Evolutionary conservation across 2,888 invertebrate genomes (phyloP), one percentile per base, ranked within the genome.

Genomic region (Thereva nobilitata): DNA sequence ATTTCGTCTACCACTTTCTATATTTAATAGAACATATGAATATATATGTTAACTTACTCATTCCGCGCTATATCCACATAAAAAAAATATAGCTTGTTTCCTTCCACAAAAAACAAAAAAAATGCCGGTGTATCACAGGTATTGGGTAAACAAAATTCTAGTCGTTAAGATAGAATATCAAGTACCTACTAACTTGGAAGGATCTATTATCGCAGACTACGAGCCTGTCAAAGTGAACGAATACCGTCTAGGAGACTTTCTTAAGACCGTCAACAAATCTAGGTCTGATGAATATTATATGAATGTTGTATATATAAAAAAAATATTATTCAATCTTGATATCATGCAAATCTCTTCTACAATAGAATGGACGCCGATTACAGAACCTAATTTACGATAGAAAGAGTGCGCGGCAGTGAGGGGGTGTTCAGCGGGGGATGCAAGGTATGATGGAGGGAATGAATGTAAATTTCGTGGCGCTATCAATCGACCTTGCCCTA

Each of bases 401-500:
- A 41, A 40, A 61, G 41, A 61, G 61, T 23, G 61, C 49, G 50
- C 50, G 61, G 50, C 50, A 61, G 50, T 61, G 49, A 50, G 5
- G 6, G 5, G n/a, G 7, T 12, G 47, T 8, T 10, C 47, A 10
- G 2, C 12, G 6, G 9, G 50, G 50, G n/a, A 9, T 50, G 49
- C 8, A 50, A 61, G 40, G 23, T 23, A 23, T 2, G 23, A 23
- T 23, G 23, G 23, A 23, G 23, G 23, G 23, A 23, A 23, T 23
- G 23, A 23, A 23, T 23, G 23, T 23, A 23, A 23, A 23, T 23
- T 23, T 23, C 23, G 23, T 23, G 23, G 37, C 23, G 10, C 54
- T 65, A 40, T 49, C 55, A 40, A 45, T 12, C 59, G 70, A 68
- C 70, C 70, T 70, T 70, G 70, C 64, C 68, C 70, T 44, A 34